Conservation (phyloP, 2,888 invertebrate genomes). For the Siphonodentalium dalli region DNA sequence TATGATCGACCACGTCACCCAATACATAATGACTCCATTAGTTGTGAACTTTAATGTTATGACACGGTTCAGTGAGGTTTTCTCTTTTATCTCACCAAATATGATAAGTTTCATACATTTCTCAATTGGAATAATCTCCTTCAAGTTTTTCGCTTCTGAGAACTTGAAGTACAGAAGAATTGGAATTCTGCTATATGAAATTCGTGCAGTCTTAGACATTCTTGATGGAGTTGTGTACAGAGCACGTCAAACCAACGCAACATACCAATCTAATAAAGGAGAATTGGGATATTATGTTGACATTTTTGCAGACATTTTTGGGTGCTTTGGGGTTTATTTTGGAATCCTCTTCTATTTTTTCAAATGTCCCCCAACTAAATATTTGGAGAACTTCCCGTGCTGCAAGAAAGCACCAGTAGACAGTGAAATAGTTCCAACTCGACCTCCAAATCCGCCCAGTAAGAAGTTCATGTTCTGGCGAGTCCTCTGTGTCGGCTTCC, state of each 20-base stretch:
- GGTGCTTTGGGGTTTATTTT: conserved; percentile 61
- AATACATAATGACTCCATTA: conserved; percentile 81
- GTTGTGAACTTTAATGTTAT: conserved; percentile 75
- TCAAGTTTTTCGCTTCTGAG: conserved; percentile 77
- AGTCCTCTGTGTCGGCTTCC: conserved; percentile 30
- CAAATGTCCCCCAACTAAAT: conserved; percentile 10
- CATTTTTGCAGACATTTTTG: conserved; percentile 80
- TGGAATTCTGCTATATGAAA: conserved; percentile 79
- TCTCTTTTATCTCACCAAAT: conserved; percentile 76
- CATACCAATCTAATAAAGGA: conserved; percentile 69
- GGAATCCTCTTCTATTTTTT: conserved; percentile 64
- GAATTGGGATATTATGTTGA: conserved; percentile 82
- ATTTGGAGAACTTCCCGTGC: background rate
- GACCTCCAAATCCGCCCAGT: conserved; percentile 12
- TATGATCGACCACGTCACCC: conserved; percentile 82
- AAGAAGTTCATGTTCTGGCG: conserved; percentile 32
- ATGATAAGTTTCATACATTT: conserved; percentile 83
- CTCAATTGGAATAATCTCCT: conserved; percentile 76
- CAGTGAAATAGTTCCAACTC: background rate
- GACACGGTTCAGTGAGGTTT: conserved; percentile 70
- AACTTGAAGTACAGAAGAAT: conserved; percentile 75
- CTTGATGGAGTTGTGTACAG: conserved; percentile 86
- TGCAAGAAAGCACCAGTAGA: too few species aligned
- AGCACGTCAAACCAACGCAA: conserved; percentile 65
- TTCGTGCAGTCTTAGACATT: conserved; percentile 83